Conservation (phyloP, 2,797 vertebrate genomes). For the Microtus agrestis region DNA sequence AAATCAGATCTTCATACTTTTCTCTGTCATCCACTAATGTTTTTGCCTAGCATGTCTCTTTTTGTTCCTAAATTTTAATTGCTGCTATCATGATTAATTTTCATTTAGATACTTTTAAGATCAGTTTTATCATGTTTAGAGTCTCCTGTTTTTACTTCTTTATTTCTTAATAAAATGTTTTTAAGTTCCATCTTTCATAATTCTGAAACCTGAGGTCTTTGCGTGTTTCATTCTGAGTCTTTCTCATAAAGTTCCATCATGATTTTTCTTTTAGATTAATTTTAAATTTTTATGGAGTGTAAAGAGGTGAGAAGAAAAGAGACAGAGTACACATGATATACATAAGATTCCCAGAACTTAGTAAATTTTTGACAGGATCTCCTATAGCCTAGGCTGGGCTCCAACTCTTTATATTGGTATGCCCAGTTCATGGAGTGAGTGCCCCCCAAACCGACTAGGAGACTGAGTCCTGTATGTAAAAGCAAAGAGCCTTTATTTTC, state of each 20-base stretch:
- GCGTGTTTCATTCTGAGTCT: background rate
- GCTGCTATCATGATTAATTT: background rate
- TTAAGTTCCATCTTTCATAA: background rate
- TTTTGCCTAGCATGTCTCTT: background rate
- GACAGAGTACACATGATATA: background rate
- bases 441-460: too few species aligned
- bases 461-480: too few species aligned
- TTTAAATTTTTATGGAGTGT: background rate
- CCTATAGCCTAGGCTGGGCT: background rate
- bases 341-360: background rate
- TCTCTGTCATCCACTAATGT: background rate
- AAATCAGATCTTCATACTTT: background rate
- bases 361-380: background rate
- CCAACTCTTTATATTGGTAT: background rate
- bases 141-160: background rate
- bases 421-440: too few species aligned
- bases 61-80: background rate
- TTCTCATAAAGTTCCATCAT: background rate
- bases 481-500: too few species aligned
- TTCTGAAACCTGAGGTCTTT: background rate
- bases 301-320: background rate
- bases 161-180: constrained; percentile 33
- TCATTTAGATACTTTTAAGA: background rate
- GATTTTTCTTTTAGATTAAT: background rate
- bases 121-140: background rate